Evolutionary conservation across 2,797 vertebrate species (phyloP), one percentile per base, ranked within the genome.

Genomic region (Crocodylus rhombifer): DNA sequence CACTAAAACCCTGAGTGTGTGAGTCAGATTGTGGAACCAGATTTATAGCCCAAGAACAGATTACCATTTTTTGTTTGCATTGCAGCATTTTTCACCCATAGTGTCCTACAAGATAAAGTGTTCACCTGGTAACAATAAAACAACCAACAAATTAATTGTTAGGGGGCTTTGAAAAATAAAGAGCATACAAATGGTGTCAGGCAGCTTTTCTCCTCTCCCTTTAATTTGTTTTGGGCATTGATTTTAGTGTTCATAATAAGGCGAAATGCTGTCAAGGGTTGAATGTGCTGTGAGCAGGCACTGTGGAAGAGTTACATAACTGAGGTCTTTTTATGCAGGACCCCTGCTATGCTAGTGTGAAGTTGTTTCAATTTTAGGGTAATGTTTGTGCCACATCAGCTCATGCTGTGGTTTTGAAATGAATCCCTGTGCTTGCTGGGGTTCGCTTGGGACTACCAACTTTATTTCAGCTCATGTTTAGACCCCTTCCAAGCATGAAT

Each of bases 191-290:
- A 84, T 82, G 82, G 77, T 91, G 64, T 87, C 87, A 94, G 89
- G 80, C 92, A 80, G 92, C 86, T 90, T 86, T 92, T 75, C 88
- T 69, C 84, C 16, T 79, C n/a, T 75, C 57, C 77, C 75, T 91
- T 92, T 94, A 94, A 96, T 95, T 94, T 93, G 91, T 93, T 94
- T 92, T 85, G 89, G 86, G 84, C 84, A 92, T 93, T 95, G 94
- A 93, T 94, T 93, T 16, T 6, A 51, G 75, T 60, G 82, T 82
- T 91, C 7, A 15, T 91, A 95, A 90, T 95, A 80, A 91, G 84
- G 36, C 82, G 77, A 86, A 87, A 89, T 73, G 25, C 84, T 82
- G 82, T 2, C 80, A 78, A 90, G 94, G 51, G 86, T 56, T 87
- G 91, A 80, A 69, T 90, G 88, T 86, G 82, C 84, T 88, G 81